Conservation (phyloP, 2,797 vertebrate genomes). For the Tangara arthus region DNA sequence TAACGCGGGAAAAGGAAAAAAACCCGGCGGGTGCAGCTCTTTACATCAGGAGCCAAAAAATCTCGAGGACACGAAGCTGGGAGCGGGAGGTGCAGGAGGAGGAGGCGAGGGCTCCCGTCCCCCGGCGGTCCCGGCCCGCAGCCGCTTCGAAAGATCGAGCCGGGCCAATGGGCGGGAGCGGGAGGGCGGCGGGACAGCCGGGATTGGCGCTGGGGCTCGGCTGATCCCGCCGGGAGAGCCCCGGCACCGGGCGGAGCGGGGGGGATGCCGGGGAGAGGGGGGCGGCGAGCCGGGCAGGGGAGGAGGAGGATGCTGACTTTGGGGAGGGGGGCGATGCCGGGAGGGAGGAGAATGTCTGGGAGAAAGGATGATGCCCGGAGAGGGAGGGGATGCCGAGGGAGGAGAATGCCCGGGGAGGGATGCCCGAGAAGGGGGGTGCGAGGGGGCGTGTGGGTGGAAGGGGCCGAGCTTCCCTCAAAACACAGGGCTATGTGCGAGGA, state of each 20-base stretch:
- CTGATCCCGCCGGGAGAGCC: slow-evolving; percentile 13
- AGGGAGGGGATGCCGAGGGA: background rate
- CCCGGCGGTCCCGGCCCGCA: background rate
- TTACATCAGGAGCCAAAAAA: background rate
- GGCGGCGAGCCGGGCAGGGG: background rate
- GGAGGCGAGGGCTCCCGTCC: background rate
- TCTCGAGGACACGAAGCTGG: background rate
- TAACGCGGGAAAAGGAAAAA: too few species aligned
- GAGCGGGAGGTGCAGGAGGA: background rate
- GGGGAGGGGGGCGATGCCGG: background rate
- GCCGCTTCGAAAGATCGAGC: background rate
- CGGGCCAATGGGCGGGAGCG: background rate
- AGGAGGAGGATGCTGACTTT: background rate
- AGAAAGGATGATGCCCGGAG: background rate
- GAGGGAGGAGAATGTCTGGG: background rate
- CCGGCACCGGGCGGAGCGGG: background rate
- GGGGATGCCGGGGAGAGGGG: background rate
- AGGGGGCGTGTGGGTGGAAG: background rate
- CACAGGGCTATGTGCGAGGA: background rate
- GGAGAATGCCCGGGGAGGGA: background rate
- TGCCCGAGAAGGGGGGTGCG: background rate
- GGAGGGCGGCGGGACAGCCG: background rate
- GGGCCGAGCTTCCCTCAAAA: slow-evolving; percentile 14
- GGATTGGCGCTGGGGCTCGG: slow-evolving; percentile 26
- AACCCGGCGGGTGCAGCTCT: background rate